Conservation (phyloP, 2,888 invertebrate genomes). For the Polydrusus cervinus region DNA sequence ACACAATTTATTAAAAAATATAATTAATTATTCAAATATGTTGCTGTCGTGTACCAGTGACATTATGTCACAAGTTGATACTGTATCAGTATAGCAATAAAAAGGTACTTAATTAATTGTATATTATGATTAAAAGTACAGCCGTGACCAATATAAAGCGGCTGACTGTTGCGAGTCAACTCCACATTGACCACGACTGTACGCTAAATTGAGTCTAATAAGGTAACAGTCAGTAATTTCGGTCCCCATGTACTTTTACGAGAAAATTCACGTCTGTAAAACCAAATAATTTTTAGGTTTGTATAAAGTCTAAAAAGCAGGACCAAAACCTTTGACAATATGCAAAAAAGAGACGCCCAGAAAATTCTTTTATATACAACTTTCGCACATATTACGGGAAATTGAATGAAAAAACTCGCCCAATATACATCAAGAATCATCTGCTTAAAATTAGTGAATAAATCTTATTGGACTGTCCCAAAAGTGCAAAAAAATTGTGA, state of each 20-base stretch:
- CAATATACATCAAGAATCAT: no score
- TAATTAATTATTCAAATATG: not conserved
- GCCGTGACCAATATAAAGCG: not conserved
- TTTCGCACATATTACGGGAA: no score
- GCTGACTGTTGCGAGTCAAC: not conserved
- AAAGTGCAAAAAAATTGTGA: no score
- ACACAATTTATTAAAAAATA: not conserved
- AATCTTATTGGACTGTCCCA: no score
- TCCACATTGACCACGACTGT: not conserved
- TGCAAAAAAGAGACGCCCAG: no score
- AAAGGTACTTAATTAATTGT: not conserved
- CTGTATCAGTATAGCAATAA: not conserved
- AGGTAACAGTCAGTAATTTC: not conserved
- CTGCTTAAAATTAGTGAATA: no score
- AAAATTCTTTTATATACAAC: no score
- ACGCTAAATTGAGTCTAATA: not conserved
- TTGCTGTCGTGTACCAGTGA: not conserved
- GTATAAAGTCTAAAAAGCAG: not conserved
- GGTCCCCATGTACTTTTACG: not conserved
- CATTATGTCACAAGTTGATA: no score
- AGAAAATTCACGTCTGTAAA: no score
- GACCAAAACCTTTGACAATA: no score
- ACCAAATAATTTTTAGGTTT: no score
- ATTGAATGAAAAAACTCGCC: no score
- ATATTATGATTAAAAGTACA: not conserved